Evolutionary conservation across 2,888 invertebrate genomes (phyloP).

Genomic region (Lithophane socia): DNA sequence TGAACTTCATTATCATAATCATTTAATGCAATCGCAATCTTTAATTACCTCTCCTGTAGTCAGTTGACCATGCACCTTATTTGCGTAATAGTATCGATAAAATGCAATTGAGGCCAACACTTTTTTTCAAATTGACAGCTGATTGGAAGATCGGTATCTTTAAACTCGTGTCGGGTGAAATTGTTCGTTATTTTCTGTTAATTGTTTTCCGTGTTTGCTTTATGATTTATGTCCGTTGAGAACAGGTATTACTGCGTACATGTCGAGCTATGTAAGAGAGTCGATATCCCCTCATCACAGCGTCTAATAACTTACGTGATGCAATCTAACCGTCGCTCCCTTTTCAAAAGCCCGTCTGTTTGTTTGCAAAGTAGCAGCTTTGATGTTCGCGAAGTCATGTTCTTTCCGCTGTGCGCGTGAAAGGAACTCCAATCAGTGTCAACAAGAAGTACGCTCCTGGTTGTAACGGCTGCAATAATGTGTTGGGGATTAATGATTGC

Average conservation of each 20-base stretch:
- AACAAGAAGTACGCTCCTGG: constrained; percentile 54
- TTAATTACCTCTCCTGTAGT: constrained; percentile 50
- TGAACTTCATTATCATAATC: constrained; percentile 55
- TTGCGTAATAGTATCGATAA: constrained; percentile 66
- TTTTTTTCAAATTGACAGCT: constrained; percentile 72
- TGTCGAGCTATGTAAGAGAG: constrained; percentile 61
- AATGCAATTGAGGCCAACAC: constrained; percentile 59
- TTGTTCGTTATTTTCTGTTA: constrained; percentile 73
- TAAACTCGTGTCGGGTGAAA: constrained; percentile 67
- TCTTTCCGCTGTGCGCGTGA: constrained; percentile 57
- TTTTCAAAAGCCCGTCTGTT: constrained; percentile 51
- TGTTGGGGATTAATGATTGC: constrained; percentile 60
- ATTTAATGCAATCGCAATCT: constrained; percentile 57
- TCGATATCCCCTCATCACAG: constrained; percentile 63
- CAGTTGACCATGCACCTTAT: constrained; percentile 47
- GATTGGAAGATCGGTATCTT: constrained; percentile 78
- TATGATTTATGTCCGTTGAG: constrained; percentile 67
- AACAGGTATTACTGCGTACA: constrained; percentile 62
- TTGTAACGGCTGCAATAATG: constrained; percentile 59
- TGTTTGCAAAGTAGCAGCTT: constrained; percentile 51
- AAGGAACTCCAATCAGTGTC: constrained; percentile 64
- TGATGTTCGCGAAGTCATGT: constrained; percentile 51
- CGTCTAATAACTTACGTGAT: constrained; percentile 58
- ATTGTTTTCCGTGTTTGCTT: constrained; percentile 74
- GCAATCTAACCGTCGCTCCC: constrained; percentile 55